Base-by-base conservation (phyloP, 1,140 invertebrate genomes). In the Brachionus asplanchnoidis region DNA sequence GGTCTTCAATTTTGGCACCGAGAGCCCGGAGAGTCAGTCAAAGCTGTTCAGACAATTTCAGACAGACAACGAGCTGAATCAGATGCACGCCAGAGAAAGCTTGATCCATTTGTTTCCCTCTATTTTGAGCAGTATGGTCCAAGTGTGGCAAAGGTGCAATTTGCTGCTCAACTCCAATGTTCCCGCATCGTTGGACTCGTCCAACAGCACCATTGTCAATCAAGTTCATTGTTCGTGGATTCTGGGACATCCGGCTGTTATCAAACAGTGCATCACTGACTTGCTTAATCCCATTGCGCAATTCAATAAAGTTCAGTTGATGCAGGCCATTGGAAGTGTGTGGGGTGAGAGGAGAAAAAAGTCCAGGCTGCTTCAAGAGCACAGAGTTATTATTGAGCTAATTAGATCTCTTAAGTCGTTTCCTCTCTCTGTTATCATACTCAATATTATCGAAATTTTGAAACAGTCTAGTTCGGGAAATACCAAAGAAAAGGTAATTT, bases 131-230 rank as follows among this genome's bases (percentile, higher is more conserved):
- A 82, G 79, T 6, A 60, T 82, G 53, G 79, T 44, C 12, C 79
- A 82, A 82, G 79, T 82, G 12, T 82, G 79, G 79, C 79, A 65
- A 42, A 42, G 65, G n/a, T 82, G 79, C 40, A 82, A 82, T 68
- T 20, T 82, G 36, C 12, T 82, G 11, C 23, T 65, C 0, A 82
- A 36, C 32, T 77, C 73, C 11, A 26, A 23, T 17, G 6, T 20
- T 20, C 8, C 42, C 9, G 32, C 65, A n/a, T 40, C 40, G n/a
- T 8, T n/a, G n/a, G 68, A 73, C 32, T 12, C n/a, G 0, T 14
- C 14, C n/a, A 42, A 42, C 20, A 42, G 5, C 6, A 7, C 32
- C 14, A 42, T n/a, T 17, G 11, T 20, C 42, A 77, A 12, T 77
- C 73, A 77, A 20, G n/a, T 42, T 42, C 42, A 77, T 4, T 77